Conservation (phyloP, 2,888 invertebrate species). For the Rotaria sp. region DNA sequence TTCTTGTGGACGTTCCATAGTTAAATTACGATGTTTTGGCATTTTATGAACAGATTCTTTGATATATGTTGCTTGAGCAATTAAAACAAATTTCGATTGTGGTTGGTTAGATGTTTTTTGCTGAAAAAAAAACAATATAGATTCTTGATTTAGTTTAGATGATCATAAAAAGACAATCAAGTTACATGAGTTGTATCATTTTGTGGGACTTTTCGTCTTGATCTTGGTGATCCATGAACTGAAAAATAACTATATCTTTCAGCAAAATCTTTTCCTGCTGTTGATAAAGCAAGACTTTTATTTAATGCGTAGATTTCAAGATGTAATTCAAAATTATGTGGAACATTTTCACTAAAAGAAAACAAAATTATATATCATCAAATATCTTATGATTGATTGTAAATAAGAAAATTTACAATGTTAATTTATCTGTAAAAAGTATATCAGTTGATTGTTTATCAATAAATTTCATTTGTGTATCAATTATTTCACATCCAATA, state of each 20-base stretch:
- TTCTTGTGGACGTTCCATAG: neutral
- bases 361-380: no score
- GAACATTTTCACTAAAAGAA: neutral
- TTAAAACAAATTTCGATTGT: constrained; percentile 13
- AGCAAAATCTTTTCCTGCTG: constrained; percentile 2
- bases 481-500: neutral
- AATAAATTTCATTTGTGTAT: constrained; percentile 12
- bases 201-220: neutral
- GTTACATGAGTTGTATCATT: neutral
- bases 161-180: no score
- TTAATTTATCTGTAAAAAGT: neutral
- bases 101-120: neutral
- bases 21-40: neutral
- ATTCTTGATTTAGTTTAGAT: neutral
- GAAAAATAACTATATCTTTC: constrained; percentile 18
- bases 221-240: neutral
- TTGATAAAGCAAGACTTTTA: constrained; percentile 1
- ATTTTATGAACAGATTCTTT: constrained; percentile 1
- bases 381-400: neutral
- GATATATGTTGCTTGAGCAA: neutral
- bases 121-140: neutral
- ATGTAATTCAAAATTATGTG: constrained; percentile 8
- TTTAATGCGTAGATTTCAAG: constrained; percentile 7
- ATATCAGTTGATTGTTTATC: neutral
- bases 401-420: neutral